Evolutionary conservation across 2,113 vertebrate genomes (phyloP).

Genomic region (Pollachius pollachius): DNA sequence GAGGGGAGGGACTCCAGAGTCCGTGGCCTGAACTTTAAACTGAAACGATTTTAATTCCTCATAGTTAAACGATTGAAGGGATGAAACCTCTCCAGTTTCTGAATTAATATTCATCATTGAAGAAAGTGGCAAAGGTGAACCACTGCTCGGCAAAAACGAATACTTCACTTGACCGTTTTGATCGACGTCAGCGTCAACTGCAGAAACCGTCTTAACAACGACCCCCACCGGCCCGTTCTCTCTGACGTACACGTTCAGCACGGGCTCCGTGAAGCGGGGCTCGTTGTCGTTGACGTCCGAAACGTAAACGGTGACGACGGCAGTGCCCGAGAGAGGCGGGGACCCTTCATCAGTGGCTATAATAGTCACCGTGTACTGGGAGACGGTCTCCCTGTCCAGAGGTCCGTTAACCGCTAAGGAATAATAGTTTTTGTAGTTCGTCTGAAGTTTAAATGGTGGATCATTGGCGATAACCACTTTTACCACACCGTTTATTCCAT

Average conservation of each 20-base stretch:
- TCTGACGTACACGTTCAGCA: conserved; percentile 43
- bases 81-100: conserved; percentile 58
- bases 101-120: conserved; percentile 61
- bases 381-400: conserved; percentile 46
- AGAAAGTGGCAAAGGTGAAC: conserved; percentile 19
- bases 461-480: conserved; percentile 39
- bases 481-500: conserved; percentile 68
- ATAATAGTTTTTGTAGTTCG: conserved; percentile 69
- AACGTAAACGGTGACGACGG: conserved; percentile 32
- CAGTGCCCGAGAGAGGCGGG: conserved; percentile 39
- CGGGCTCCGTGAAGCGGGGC: conserved; percentile 38
- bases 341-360: conserved; percentile 51
- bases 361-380: conserved; percentile 39
- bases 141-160: conserved; percentile 29
- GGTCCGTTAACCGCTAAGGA: conserved; percentile 55
- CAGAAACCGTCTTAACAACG: conserved; percentile 55
- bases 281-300: conserved; percentile 57
- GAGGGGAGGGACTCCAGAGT: conserved; percentile 63
- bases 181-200: conserved; percentile 57
- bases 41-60: conserved; percentile 58
- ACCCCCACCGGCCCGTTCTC: conserved; percentile 62
- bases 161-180: conserved; percentile 60
- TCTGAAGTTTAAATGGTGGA: conserved; percentile 62
- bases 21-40: conserved; percentile 62
- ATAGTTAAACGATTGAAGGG: conserved; percentile 62